Evolutionary conservation across 92 coral and sea anemone genomes (phyloP).

Genomic region (Parazoanthus darwini): DNA sequence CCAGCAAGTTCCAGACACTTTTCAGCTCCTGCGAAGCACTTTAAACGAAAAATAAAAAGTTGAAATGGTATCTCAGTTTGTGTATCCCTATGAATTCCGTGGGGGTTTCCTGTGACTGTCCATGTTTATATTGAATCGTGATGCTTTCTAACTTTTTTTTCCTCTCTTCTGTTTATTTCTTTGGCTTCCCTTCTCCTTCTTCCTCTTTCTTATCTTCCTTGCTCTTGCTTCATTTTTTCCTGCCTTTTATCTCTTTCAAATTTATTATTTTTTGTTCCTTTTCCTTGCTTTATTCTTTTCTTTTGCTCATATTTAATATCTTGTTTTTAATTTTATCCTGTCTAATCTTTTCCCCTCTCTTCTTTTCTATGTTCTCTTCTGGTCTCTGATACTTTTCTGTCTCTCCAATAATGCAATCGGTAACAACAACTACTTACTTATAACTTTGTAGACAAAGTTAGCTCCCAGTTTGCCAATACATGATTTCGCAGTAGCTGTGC

Average conservation of each 20-base stretch:
- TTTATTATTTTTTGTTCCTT: too few species aligned
- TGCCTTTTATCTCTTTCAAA: too few species aligned
- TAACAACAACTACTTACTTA: constrained; percentile 13
- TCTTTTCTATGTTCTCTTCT: background rate
- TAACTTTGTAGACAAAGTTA: constrained; percentile 31
- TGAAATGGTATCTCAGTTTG: background rate
- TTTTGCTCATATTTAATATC: too few species aligned
- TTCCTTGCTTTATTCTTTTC: background rate
- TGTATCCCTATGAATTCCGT: background rate
- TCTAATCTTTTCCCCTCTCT: background rate
- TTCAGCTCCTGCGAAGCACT: background rate
- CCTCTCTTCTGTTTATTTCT: too few species aligned
- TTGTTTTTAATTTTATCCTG: background rate
- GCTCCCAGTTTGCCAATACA: constrained; percentile 24
- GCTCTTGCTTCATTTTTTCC: background rate
- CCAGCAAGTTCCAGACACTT: background rate
- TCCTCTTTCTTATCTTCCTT: too few species aligned
- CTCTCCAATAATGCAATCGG: background rate
- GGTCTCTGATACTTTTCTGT: background rate
- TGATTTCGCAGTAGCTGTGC: constrained; percentile 6
- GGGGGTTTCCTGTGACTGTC: background rate
- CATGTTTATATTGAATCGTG: too few species aligned
- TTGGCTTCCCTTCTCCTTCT: too few species aligned
- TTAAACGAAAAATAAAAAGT: background rate
- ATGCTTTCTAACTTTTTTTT: background rate